These are phyloP conservation scores for Rhadinocentrus ornatus DNA, from an alignment of 2,797 vertebrate genomes.

Conservation along the genomic window DNA sequence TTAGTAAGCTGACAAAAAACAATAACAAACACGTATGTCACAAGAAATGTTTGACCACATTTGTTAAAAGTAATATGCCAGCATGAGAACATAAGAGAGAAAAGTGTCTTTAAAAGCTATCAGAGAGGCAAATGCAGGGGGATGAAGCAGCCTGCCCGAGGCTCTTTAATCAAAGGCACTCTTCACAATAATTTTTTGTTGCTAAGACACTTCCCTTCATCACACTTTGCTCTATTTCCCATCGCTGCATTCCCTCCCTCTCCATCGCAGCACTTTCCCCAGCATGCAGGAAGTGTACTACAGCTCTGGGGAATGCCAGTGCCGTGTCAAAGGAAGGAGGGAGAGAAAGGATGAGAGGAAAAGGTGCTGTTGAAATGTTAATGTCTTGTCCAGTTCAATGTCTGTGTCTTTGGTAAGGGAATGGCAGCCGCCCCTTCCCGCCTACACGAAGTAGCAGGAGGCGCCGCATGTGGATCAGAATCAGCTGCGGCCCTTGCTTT, in stretches of 20 bases:
- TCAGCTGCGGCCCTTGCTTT: slow-evolving; percentile 53
- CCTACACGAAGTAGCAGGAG: slow-evolving; percentile 44
- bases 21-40: neutral
- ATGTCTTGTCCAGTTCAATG: slow-evolving; percentile 75
- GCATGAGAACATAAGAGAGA: slow-evolving; percentile 14
- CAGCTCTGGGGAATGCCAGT: slow-evolving; percentile 49
- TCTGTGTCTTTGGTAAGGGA: slow-evolving; percentile 58
- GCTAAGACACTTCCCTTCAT: slow-evolving; percentile 37
- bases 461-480: slow-evolving; percentile 46
- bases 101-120: slow-evolving; percentile 42
- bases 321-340: slow-evolving; percentile 37
- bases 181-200: slow-evolving; percentile 30
- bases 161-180: slow-evolving; percentile 31
- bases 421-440: slow-evolving; percentile 25
- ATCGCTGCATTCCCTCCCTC: slow-evolving; percentile 37
- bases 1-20: neutral
- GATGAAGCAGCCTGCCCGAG: slow-evolving; percentile 38
- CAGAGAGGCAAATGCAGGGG: slow-evolving; percentile 34
- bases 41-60: neutral
- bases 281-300: slow-evolving; percentile 45
- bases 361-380: slow-evolving; percentile 78
- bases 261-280: slow-evolving; percentile 45
- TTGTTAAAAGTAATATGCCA: slow-evolving; percentile 52
- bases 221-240: slow-evolving; percentile 41
- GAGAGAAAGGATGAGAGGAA: slow-evolving; percentile 41